Evolutionary conservation across 1,140 invertebrate species (phyloP), one percentile per base, ranked within the genome.

Genomic region (Conopomorpha cramerella): DNA sequence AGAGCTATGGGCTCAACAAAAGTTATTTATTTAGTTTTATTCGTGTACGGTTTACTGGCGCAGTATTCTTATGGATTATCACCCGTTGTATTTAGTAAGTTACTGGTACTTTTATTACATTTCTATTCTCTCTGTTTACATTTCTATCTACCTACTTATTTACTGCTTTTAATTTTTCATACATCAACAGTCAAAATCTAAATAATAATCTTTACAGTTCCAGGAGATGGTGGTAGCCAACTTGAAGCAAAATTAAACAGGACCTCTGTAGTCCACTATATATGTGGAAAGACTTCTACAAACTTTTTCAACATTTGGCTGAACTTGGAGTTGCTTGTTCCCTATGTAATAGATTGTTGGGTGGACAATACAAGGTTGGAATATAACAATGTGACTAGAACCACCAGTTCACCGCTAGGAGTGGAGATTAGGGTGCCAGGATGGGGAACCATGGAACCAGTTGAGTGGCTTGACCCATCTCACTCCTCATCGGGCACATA

Each of bases 201-300:
- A n/a, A n/a, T n/a, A n/a, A n/a, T n/a, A 30, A 14, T 26, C 39
- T 36, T 67, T 70, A 41, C 57, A 92, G 94, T 99, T 54, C 97
- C 97, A 51, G 97, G 97, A 16, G 95, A 99, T 87, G 97, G 96
- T 8, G 97, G 97, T 3, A 94, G 87, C 59, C 96, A 97, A 72
- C 59, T 99, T 8, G 87, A 95, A 65, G 96, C 95, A 1, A 93
- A 87, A 59, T 61, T 99, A 18, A 90, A 96, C 57, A 98, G 96
- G 77, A 78, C 88, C 0, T 51, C 64, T 3, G 83, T 85, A 2
- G 88, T 93, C 0, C 92, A 96, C 71, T 94, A 91, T 55, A 81
- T 93, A 8, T 98, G 95, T 77, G 81, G 84, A 2, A 92, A 94
- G 71, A 82, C 84, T 11, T 87, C 91, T 0, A 57, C 71, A 2